Base-by-base conservation (phyloP, 2,113 vertebrate species). In the Heloderma charlesbogerti region DNA sequence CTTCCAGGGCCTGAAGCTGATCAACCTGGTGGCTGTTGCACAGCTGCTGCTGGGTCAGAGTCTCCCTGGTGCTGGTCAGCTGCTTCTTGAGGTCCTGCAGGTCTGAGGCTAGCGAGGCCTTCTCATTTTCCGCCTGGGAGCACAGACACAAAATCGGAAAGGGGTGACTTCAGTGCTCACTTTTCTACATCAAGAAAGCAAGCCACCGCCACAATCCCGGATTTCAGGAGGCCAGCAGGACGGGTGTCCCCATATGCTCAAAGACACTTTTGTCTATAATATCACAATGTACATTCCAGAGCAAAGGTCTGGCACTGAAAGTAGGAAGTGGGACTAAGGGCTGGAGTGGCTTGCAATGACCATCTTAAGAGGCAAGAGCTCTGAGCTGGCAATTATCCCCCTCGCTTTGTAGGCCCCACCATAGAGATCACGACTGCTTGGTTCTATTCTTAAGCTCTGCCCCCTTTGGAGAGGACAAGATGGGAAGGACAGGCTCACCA, bases 71-170 rank as follows among this genome's bases (percentile, higher is more conserved):
- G 93, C 94, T 94, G 34, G 97, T 96, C 91, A 98, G 94, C 94
- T 97, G 97, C 94, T 95, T 96, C 92, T 98, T 97, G 63, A 98
- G 95, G n/a, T 98, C 98, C 92, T 98, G 96, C 74, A 98, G 95
- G 10, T 97, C 97, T 90, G 88, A 93, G 18, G 91, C 83, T 81
- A 98, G 95, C 4, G 93, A 87, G 9, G 96, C 95, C 84, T 98
- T 98, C 79, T 98, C 98, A 69, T 96, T 95, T 77, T 98, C 98
- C 25, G 96, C 95, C 98, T 98, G 94, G 3, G 7, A 34, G 25
- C 43, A 85, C 29, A 85, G 51, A 88, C 25, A 83, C 10, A 15
- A 7, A 43, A 71, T 71, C 29, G 45, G 66, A 86, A 71, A 37
- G 6, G 34, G 18, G 31, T 7, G 54, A 43, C 8, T 15, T 22